These are phyloP conservation scores for Nibea albiflora DNA, from an alignment of 2,113 vertebrate genomes.

Conservation along the genomic window DNA sequence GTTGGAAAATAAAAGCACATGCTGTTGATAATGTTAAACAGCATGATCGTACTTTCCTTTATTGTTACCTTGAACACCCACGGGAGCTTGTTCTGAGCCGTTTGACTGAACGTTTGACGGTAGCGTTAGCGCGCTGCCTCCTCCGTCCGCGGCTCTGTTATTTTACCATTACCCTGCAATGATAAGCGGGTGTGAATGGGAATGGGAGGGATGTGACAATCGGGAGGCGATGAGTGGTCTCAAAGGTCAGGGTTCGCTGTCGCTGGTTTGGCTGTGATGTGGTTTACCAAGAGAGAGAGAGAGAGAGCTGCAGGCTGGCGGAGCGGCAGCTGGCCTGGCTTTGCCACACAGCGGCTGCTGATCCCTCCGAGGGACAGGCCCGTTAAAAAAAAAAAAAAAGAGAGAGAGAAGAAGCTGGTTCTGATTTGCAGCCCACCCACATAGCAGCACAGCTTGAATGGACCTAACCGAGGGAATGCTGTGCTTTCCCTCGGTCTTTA, in stretches of 20 bases:
- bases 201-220: constrained; percentile 50
- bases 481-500: constrained; percentile 65
- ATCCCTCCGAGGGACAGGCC: constrained; percentile 47
- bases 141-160: constrained; percentile 43
- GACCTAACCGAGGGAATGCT: constrained; percentile 54
- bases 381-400: constrained; percentile 10
- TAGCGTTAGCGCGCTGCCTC: constrained; percentile 20
- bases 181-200: constrained; percentile 57
- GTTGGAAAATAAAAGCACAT: neutral
- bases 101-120: constrained; percentile 43
- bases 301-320: constrained; percentile 32
- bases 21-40: neutral
- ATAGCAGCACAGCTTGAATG: constrained; percentile 53
- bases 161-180: constrained; percentile 51
- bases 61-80: constrained; percentile 41
- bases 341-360: constrained; percentile 47
- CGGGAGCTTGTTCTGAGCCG: constrained; percentile 36
- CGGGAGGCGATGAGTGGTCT: constrained; percentile 45
- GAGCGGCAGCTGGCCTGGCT: constrained; percentile 53
- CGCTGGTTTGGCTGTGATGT: constrained; percentile 56
- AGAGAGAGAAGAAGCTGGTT: constrained; percentile 63
- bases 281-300: constrained; percentile 48
- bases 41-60: neutral
- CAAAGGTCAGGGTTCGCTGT: constrained; percentile 46
- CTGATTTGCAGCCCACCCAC: constrained; percentile 83